Percentiles rank a stretch among this genome's conserved stretches.
Conservation (phyloP, 1,140 invertebrate species). For the Mizuhopecten yessoensis region DNA sequence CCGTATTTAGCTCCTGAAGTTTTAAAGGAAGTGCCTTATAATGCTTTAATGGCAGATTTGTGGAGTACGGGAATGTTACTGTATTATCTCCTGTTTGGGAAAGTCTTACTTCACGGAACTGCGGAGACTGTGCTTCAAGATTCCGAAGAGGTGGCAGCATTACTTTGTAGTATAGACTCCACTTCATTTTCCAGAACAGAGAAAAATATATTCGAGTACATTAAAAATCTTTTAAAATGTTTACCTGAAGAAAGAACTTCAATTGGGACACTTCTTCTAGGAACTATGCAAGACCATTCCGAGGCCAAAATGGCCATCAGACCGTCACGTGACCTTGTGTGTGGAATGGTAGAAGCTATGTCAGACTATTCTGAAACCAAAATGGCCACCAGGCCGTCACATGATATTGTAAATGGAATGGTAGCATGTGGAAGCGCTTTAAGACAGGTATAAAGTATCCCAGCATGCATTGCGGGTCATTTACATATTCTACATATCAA, state of each 20-base stretch:
- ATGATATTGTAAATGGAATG: background rate
- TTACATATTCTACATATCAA: slow-evolving; percentile 1
- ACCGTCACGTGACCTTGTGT: background rate
- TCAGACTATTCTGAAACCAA: background rate
- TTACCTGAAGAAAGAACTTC: background rate
- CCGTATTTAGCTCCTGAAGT: slow-evolving; percentile 60
- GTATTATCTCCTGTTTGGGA: slow-evolving; percentile 52
- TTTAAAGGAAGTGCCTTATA: slow-evolving; percentile 38
- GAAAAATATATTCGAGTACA: background rate
- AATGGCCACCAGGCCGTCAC: background rate
- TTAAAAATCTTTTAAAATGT: background rate
- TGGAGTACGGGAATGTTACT: slow-evolving; percentile 61
- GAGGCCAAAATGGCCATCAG: background rate
- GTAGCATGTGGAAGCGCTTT: background rate
- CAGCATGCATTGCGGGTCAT: background rate
- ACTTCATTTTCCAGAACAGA: background rate
- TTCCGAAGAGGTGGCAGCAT: background rate
- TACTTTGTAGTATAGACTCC: background rate
- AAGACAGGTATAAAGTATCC: background rate
- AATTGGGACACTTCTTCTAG: background rate
- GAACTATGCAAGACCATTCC: background rate
- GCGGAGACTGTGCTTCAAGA: slow-evolving; percentile 47
- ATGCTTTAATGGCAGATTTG: slow-evolving; percentile 57
- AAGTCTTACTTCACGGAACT: slow-evolving; percentile 51
- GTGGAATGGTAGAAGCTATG: background rate